Evolutionary conservation across 2,113 vertebrate species (phyloP).

Genomic region (Anoplopoma fimbria): DNA sequence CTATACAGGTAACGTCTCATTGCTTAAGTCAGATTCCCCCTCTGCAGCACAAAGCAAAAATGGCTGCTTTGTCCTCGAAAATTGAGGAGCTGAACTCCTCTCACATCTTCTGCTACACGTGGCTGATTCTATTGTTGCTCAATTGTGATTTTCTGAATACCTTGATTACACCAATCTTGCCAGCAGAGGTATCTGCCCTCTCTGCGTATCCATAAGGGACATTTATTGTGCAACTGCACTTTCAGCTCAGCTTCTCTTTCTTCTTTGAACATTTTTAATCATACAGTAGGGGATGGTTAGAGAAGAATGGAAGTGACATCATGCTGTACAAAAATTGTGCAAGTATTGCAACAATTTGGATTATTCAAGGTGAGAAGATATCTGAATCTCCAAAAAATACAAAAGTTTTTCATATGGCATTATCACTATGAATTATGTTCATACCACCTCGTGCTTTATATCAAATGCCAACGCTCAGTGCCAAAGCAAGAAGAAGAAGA

Average conservation of each 20-base stretch:
- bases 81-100: conserved; percentile 70
- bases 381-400: conserved; percentile 2
- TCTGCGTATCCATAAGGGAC: conserved; percentile 46
- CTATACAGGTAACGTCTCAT: conserved; percentile 59
- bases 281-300: conserved; percentile 4
- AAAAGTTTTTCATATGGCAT: background rate
- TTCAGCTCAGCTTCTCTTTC: conserved; percentile 35
- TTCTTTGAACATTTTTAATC: conserved; percentile 45
- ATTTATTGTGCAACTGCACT: conserved; percentile 44
- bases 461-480: background rate
- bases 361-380: conserved; percentile 10
- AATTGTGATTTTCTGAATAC: conserved; percentile 74
- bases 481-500: background rate
- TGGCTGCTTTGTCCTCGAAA: conserved; percentile 73
- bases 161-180: conserved; percentile 63
- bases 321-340: background rate
- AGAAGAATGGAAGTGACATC: conserved; percentile 51
- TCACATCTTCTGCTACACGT: conserved; percentile 66
- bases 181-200: conserved; percentile 64
- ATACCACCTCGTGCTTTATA: background rate
- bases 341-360: conserved; percentile 32
- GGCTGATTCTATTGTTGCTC: conserved; percentile 74
- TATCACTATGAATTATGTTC: background rate
- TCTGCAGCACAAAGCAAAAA: conserved; percentile 61
- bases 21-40: conserved; percentile 52